Evolutionary conservation across 1,140 invertebrate species (phyloP).

Genomic region (Carposina sasakii): DNA sequence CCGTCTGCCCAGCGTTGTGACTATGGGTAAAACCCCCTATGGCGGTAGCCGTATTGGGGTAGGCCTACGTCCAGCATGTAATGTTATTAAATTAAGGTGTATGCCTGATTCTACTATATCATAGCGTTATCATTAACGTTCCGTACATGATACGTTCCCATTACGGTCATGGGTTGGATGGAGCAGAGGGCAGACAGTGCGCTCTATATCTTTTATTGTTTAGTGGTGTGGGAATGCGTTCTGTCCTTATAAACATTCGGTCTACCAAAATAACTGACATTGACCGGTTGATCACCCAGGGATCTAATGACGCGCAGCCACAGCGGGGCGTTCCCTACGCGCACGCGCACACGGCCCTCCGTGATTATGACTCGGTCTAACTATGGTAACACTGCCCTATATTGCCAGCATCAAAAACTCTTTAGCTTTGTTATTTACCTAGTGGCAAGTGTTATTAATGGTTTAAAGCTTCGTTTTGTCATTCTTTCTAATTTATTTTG

Average conservation of each 20-base stretch:
- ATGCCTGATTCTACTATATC: neutral
- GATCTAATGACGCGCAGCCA: slow-evolving; percentile 63
- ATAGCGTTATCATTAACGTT: neutral
- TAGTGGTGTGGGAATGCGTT: neutral
- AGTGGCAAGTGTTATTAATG: slow-evolving; percentile 7
- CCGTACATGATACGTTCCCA: neutral
- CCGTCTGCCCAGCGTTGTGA: neutral
- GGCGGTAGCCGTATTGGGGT: no score
- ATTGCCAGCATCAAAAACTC: slow-evolving; percentile 22
- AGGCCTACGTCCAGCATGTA: no score
- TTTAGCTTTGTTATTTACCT: no score
- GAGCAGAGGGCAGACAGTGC: neutral
- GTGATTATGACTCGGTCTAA: slow-evolving; percentile 58
- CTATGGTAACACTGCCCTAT: slow-evolving; percentile 46
- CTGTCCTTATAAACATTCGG: no score
- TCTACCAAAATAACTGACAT: no score
- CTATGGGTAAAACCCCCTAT: neutral
- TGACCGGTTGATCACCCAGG: no score
- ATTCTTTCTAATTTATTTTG: no score
- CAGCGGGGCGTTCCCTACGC: slow-evolving; percentile 53
- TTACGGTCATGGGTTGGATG: neutral
- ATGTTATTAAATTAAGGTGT: no score
- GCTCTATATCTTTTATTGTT: neutral
- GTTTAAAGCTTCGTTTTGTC: no score
- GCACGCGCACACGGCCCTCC: slow-evolving; percentile 30